Conservation (phyloP, 2,888 invertebrate genomes). For the Leptarthrus brevirostris region DNA sequence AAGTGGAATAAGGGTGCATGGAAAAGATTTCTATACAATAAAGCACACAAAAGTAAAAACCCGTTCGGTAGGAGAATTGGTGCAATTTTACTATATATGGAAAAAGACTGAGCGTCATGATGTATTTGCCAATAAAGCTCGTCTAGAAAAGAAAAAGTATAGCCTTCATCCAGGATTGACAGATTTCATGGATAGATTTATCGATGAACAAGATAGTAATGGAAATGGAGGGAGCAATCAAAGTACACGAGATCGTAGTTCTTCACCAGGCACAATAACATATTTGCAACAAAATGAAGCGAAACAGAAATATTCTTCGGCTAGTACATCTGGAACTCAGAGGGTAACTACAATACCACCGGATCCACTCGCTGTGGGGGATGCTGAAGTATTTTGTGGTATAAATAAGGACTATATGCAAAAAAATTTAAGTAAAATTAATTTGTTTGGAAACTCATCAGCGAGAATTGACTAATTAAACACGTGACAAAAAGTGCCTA, state of each 20-base stretch:
- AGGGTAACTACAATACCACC: slow-evolving; percentile 61
- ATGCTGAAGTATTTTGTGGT: slow-evolving; percentile 39
- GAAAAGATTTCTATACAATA: slow-evolving; percentile 96
- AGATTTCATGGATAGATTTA: slow-evolving; percentile 93
- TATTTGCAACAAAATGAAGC: slow-evolving; percentile 19
- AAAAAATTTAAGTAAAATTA: slow-evolving; percentile 19
- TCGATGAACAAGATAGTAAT: slow-evolving; percentile 80
- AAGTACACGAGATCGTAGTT: slow-evolving; percentile 39
- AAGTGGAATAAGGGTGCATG: slow-evolving; percentile 90
- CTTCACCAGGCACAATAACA: slow-evolving; percentile 25
- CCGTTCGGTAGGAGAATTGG: slow-evolving; percentile 94
- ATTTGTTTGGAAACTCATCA: too few relatives aligned
- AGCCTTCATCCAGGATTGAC: slow-evolving; percentile 91
- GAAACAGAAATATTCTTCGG: background rate
- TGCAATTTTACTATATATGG: slow-evolving; percentile 97
- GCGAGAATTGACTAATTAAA: too few relatives aligned
- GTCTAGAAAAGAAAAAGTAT: slow-evolving; percentile 93
- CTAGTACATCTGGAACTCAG: slow-evolving; percentile 28
- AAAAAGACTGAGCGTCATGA: slow-evolving; percentile 99
- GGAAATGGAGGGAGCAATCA: slow-evolving; percentile 5
- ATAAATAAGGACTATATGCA: slow-evolving; percentile 23
- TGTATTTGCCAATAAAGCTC: slow-evolving; percentile 84
- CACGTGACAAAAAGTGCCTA: too few relatives aligned
- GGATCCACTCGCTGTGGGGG: slow-evolving; percentile 31
- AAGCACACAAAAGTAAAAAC: slow-evolving; percentile 92